These are phyloP conservation scores for Pipistrellus pygmaeus DNA, from an alignment of 2,797 vertebrate species.

Conservation along the genomic window DNA sequence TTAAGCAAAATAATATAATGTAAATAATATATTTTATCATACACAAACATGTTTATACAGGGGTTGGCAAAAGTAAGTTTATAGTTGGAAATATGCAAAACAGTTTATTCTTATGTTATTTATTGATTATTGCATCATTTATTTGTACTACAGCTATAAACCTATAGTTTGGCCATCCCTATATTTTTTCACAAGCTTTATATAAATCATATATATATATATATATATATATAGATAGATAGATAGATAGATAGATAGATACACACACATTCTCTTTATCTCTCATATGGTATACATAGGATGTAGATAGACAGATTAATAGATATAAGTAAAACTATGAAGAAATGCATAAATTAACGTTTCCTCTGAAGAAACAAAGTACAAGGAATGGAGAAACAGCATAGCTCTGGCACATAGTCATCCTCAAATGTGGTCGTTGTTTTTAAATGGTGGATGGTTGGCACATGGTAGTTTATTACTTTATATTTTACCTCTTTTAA, in stretches of 20 bases:
- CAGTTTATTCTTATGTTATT: neutral
- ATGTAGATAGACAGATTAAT: neutral
- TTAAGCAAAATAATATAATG: neutral
- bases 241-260: too few relatives aligned
- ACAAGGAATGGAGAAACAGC: neutral
- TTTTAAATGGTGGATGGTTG: neutral
- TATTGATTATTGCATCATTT: neutral
- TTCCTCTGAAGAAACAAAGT: neutral
- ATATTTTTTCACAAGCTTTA: neutral
- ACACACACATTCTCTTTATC: neutral
- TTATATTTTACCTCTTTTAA: neutral
- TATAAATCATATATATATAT: neutral
- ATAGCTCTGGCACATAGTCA: neutral
- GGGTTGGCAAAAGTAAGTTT: neutral
- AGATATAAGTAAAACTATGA: neutral
- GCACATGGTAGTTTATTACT: neutral
- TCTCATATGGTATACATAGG: neutral
- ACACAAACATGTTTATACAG: neutral
- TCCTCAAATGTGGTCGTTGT: neutral
- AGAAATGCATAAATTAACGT: neutral
- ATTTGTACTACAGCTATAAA: neutral
- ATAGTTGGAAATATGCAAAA: neutral
- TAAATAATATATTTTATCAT: neutral
- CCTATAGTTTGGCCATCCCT: neutral
- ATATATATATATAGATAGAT: too few relatives aligned